Evolutionary conservation across 37 sponge, comb jelly and placozoan species (phyloP).

Genomic region (Spongilla lacustris): DNA sequence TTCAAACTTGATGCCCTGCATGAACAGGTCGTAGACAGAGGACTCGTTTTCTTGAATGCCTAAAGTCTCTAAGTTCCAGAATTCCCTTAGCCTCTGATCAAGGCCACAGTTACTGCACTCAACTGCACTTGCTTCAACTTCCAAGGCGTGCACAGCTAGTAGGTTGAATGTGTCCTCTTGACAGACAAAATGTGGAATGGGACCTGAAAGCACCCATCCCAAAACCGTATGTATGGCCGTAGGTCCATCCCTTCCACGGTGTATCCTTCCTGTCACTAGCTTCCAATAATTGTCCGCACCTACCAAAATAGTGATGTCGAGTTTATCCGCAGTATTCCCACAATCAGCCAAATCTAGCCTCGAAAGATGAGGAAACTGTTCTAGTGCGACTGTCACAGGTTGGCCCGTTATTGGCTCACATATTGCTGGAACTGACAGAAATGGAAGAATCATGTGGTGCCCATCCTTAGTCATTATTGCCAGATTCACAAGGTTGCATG

Average conservation of each 20-base stretch:
- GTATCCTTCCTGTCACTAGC: conserved; percentile 28
- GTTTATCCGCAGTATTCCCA: not conserved
- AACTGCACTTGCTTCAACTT: not conserved
- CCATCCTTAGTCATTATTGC: not conserved
- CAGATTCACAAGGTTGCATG: not conserved
- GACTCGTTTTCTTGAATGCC: not conserved
- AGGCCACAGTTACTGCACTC: too few species aligned
- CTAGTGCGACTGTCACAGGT: not conserved
- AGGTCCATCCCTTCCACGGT: conserved; percentile 14
- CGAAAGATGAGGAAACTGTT: not conserved
- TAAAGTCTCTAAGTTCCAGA: conserved; percentile 17
- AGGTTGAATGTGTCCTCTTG: not conserved
- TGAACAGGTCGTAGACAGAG: conserved; percentile 23
- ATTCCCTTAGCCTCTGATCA: not conserved
- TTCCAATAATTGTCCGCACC: conserved; percentile 47
- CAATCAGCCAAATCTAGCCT: conserved; percentile 27
- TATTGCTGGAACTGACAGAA: conserved; percentile 25
- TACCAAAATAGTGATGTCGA: conserved; percentile 14
- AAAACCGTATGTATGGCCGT: conserved; percentile 20
- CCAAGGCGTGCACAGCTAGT: not conserved
- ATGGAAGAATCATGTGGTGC: not conserved
- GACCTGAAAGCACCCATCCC: conserved; percentile 51
- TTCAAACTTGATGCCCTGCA: not conserved
- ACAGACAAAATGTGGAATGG: not conserved
- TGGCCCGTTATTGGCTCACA: conserved; percentile 24